Evolutionary conservation across 2,113 vertebrate species (phyloP).

Genomic region (Cyprinodon brontotheroides): DNA sequence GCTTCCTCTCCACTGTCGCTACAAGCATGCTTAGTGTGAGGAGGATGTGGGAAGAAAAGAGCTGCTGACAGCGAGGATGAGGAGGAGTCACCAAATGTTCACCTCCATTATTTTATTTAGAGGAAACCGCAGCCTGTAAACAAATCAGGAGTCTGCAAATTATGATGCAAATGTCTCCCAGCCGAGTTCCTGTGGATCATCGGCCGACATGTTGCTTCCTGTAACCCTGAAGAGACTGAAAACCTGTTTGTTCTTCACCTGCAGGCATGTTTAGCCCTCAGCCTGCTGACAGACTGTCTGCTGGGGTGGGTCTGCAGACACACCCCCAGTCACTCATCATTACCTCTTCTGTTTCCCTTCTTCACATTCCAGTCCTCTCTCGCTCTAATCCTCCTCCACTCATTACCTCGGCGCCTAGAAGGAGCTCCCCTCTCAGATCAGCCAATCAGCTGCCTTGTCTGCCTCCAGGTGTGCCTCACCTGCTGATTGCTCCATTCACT

Average conservation of each 20-base stretch:
- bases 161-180: neutral
- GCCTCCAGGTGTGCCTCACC: constrained; percentile 12
- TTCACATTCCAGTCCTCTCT: neutral
- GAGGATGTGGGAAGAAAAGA: no score
- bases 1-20: no score
- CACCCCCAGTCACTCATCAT: neutral
- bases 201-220: neutral
- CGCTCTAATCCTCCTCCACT: fast-evolving
- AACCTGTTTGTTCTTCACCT: neutral
- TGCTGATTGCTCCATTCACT: constrained; percentile 9
- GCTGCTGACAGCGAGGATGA: no score
- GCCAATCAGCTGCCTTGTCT: constrained; percentile 42
- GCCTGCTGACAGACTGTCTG: no score
- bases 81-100: no score
- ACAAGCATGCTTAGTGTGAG: no score
- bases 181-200: neutral
- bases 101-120: no score
- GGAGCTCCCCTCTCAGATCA: constrained; percentile 8
- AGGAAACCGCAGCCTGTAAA: constrained; percentile 15
- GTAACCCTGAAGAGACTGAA: neutral
- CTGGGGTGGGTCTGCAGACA: no score
- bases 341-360: neutral
- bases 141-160: constrained; percentile 20
- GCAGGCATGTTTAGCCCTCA: no score
- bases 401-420: neutral